These are phyloP conservation scores for Ginglymostoma cirratum DNA, from an alignment of 2,113 vertebrate genomes.

Conservation along the genomic window DNA sequence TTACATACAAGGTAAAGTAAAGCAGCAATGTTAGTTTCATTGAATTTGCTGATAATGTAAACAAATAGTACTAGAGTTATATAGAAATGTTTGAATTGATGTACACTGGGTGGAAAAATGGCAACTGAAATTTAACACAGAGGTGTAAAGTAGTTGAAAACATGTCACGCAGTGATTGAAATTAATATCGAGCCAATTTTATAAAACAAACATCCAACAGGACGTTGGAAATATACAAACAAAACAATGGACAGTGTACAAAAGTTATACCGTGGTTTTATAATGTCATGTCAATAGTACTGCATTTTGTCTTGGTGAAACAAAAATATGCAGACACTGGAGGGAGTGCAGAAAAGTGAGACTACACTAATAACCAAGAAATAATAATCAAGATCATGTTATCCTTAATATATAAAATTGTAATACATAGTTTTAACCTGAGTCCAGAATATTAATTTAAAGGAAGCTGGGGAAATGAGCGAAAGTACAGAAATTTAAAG, in stretches of 20 bases:
- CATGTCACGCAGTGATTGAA: not conserved
- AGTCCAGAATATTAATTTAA: not conserved
- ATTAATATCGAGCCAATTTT: not conserved
- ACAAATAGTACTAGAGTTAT: not conserved
- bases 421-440: not conserved
- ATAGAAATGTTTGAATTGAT: not conserved
- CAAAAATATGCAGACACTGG: not conserved
- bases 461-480: not conserved
- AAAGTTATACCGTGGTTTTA: not conserved
- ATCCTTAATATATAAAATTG: not conserved
- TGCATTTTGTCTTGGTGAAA: not conserved
- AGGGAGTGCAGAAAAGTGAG: not conserved
- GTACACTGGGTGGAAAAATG: not conserved
- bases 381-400: not conserved
- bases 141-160: not conserved
- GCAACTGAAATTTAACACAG: not conserved
- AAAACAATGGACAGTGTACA: not conserved
- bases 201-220: not conserved
- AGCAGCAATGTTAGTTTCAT: not conserved
- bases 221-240: not conserved
- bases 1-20: not conserved
- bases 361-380: not conserved
- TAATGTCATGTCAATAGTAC: not conserved
- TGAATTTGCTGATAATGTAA: not conserved
- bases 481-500: not conserved